Evolutionary conservation across 2,888 invertebrate genomes (phyloP), one percentile per base, ranked within the genome.

Genomic region (Hemicrepidius hirtus): DNA sequence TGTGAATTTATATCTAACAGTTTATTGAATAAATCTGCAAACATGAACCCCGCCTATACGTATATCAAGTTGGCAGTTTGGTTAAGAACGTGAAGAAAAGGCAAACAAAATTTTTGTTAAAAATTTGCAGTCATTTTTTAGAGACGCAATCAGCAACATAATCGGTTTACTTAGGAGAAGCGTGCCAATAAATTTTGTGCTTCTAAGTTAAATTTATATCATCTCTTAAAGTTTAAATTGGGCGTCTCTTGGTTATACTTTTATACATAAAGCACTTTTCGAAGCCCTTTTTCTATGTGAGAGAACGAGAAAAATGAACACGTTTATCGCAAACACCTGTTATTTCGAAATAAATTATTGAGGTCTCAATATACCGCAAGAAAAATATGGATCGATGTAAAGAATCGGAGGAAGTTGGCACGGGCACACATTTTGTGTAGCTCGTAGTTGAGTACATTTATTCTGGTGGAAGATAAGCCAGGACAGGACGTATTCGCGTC

Each of bases 391-490:
- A 57, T 55, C 53, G 32, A 50, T 65, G 16, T 21, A 35, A 41
- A 16, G 20, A 28, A 59, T 9, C 21, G n/a, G 59, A 21, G 63
- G 32, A 46, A 63, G 32, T 9, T 35, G 37, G 10, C 41, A 10
- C 24, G 35, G 40, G 20, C 9, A 40, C 44, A 35, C 20, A 24
- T 59, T 59, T 59, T 59, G 13, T 63, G 46, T n/a, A 20, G 40
- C 13, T 5, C 9, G 13, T 40, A 28, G 16, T 44, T 10, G 28
- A 37, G 9, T 40, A 57, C 35, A 73, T 69, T 68, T 70, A 73
- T 66, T 37, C 50, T 37, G 46, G 59, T 12, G 13, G 53, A 41
- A 66, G 73, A 73, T 73, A 73, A 73, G 69, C 55, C 53, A 66
- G 46, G 35, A 60, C 59, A 21, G n/a, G n/a, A n/a, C n/a, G n/a